Conservation (phyloP, 1,140 invertebrate species). For the Rhyzopertha dominica region DNA sequence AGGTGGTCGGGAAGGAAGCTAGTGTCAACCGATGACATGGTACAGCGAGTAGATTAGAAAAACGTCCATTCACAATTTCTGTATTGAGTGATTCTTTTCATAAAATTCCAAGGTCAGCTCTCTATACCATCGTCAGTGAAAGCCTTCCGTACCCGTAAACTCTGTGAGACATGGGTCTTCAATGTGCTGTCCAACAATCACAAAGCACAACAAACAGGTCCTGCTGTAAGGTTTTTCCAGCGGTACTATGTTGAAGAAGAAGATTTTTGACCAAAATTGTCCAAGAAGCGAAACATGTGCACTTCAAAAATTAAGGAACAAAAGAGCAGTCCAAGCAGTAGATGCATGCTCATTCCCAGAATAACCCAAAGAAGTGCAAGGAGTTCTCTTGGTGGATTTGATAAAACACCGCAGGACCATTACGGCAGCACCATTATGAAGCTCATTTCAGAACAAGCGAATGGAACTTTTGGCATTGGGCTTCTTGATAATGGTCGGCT, state of each 20-base stretch:
- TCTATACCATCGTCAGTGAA: constrained; percentile 3
- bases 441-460: too few relatives aligned
- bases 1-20: too few relatives aligned
- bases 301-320: constrained; percentile 3
- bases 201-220: background rate
- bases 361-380: too few relatives aligned
- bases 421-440: too few relatives aligned
- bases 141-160: background rate
- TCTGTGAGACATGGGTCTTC: background rate
- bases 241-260: background rate
- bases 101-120: constrained; percentile 5
- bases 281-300: background rate
- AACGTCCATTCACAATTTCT: constrained; percentile 6
- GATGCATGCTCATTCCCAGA: too few relatives aligned
- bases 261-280: too few relatives aligned
- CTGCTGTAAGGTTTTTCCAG: constrained; percentile 4
- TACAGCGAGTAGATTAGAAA: constrained; percentile 1
- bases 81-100: constrained; percentile 3
- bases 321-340: constrained; percentile 1
- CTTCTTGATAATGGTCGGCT: too few relatives aligned
- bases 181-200: constrained; percentile 4
- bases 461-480: too few relatives aligned
- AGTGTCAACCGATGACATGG: too few relatives aligned
- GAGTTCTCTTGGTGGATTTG: too few relatives aligned
- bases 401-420: too few relatives aligned